phyloP scores from a whole-genome alignment of 2,113 vertebrate genomes.

The Xenotilapia flavipinnis region DNA sequence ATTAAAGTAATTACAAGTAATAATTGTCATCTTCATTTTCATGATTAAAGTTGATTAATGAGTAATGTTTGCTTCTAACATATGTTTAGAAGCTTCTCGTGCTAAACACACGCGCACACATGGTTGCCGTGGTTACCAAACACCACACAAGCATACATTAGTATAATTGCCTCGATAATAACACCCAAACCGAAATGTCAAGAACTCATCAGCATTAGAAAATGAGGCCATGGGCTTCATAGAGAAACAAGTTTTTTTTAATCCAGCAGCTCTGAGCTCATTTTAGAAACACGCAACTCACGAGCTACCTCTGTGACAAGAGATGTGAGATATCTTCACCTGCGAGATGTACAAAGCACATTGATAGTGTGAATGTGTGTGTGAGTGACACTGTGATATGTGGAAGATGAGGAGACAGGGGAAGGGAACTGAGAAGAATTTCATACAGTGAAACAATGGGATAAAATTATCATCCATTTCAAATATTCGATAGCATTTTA shows the following conservation, averaged over 20 bases:
- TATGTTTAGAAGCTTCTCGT: background rate
- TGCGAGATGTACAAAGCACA: background rate
- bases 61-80: background rate
- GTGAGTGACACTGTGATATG: background rate
- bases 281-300: background rate
- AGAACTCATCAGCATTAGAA: background rate
- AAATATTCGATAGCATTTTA: background rate
- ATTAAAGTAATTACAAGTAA: background rate
- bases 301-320: background rate
- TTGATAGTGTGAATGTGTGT: background rate
- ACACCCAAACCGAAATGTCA: background rate
- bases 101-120: background rate
- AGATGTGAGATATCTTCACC: slow-evolving; percentile 3
- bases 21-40: background rate
- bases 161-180: background rate
- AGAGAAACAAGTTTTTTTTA: background rate
- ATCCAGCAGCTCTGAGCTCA: background rate
- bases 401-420: background rate
- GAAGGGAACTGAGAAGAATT: background rate
- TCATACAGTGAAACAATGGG: background rate
- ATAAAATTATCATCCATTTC: background rate
- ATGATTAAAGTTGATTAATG: background rate
- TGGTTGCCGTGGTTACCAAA: slow-evolving; percentile 35
- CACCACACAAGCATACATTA: background rate
- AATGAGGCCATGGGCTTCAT: background rate